These are phyloP conservation scores for Sarcophaga subvicina DNA, from an alignment of 2,888 invertebrate species.

Conservation along the genomic window DNA sequence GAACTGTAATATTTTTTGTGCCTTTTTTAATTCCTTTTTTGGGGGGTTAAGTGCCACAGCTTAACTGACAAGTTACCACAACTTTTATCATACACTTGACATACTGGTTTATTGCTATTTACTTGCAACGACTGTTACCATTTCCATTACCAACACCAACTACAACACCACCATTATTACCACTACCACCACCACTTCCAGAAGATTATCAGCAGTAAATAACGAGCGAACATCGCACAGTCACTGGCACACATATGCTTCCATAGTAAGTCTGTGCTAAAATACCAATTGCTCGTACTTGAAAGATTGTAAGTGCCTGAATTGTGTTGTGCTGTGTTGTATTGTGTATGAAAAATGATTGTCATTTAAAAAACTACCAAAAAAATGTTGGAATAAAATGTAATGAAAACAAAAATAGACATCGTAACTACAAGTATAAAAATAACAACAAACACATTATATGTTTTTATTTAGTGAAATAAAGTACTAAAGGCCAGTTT, in stretches of 20 bases:
- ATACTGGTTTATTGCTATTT: constrained; percentile 29
- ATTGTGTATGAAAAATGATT: constrained; percentile 49
- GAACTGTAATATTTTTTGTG: neutral
- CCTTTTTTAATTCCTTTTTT: too few species aligned
- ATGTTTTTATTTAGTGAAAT: neutral
- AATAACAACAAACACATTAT: too few species aligned
- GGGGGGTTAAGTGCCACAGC: neutral
- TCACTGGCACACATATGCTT: too few species aligned
- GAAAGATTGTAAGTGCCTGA: too few species aligned
- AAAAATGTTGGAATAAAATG: neutral
- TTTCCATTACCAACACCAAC: neutral
- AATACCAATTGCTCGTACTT: too few species aligned
- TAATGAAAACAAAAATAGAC: neutral
- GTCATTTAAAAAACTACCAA: constrained; percentile 52
- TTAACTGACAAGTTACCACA: constrained; percentile 56
- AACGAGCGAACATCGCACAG: too few species aligned
- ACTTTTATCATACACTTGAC: constrained; percentile 62
- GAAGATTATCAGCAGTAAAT: constrained; percentile 4
- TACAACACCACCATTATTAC: neutral
- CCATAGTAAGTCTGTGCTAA: too few species aligned
- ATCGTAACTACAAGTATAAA: neutral
- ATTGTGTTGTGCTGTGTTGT: too few species aligned
- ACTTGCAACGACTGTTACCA: neutral
- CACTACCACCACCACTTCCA: constrained; percentile 20
- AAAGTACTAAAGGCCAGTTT: constrained; percentile 35